Conservation (phyloP, 2,888 invertebrate genomes). For the Chymomyza fuscimana region DNA sequence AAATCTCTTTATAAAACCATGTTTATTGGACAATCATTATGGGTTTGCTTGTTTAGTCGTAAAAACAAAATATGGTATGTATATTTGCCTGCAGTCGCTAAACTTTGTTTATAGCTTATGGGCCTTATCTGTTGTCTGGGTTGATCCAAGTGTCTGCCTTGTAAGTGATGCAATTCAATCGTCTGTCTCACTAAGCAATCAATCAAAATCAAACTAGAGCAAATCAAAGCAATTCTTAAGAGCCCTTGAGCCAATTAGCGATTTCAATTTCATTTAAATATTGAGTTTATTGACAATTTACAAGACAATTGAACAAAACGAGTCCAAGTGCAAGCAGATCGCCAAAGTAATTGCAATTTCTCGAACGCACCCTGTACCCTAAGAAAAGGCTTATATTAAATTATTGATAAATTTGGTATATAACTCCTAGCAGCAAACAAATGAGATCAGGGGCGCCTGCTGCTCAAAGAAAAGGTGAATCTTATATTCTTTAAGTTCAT, state of each 20-base stretch:
- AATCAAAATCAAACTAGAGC: not conserved
- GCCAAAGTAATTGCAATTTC: not conserved
- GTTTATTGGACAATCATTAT: not conserved
- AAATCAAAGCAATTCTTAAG: not conserved
- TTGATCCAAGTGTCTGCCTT: not conserved
- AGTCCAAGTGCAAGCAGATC: not conserved
- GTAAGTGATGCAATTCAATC: not conserved
- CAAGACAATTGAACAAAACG: not conserved
- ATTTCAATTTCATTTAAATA: not conserved
- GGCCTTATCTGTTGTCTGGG: not conserved
- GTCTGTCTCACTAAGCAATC: not conserved
- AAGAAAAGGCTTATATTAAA: too few relatives aligned
- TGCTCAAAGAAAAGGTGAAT: too few relatives aligned
- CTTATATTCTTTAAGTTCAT: too few relatives aligned
- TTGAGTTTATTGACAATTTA: not conserved
- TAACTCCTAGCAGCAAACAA: too few relatives aligned
- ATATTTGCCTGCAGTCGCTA: not conserved
- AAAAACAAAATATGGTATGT: not conserved
- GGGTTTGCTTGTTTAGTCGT: not conserved
- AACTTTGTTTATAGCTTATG: not conserved
- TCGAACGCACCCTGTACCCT: not conserved
- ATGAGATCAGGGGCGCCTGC: too few relatives aligned
- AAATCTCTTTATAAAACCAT: not conserved
- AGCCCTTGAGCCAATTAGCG: not conserved
- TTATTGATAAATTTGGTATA: too few relatives aligned